Conservation (phyloP, 2,113 vertebrate genomes). For the Delphinus delphis region DNA sequence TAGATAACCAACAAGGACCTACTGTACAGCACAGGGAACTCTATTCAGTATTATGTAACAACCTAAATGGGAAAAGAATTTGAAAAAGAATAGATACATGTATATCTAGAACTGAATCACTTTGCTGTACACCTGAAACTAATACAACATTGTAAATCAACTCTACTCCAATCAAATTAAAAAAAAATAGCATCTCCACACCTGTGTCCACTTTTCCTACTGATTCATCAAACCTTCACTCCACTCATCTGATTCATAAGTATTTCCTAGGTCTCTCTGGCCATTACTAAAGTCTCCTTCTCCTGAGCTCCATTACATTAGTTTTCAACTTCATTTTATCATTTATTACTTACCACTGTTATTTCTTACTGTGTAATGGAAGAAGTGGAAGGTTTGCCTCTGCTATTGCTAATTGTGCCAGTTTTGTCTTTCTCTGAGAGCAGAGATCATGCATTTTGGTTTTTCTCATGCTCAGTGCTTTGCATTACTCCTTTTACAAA, state of each 20-base stretch:
- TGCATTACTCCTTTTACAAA: not conserved
- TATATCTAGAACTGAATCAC: not conserved
- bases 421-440: not conserved
- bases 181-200: rapidly evolving
- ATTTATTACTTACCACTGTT: not conserved
- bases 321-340: not conserved
- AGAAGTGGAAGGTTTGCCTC: not conserved
- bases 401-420: not conserved
- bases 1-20: not conserved
- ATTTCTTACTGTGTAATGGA: not conserved
- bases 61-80: not conserved
- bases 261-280: not conserved
- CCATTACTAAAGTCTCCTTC: not conserved
- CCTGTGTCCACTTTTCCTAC: not conserved
- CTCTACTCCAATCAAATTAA: not conserved
- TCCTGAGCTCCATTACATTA: not conserved
- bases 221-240: not conserved
- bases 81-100: not conserved
- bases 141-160: not conserved
- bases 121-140: not conserved
- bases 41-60: not conserved
- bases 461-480: not conserved
- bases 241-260: not conserved
- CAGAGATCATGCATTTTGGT: not conserved
- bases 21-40: not conserved